A percentile compares a stretch with the other conserved stretches of the same genome.
phyloP scores from a whole-genome alignment of 1,140 invertebrate species.

The Arion vulgaris region DNA sequence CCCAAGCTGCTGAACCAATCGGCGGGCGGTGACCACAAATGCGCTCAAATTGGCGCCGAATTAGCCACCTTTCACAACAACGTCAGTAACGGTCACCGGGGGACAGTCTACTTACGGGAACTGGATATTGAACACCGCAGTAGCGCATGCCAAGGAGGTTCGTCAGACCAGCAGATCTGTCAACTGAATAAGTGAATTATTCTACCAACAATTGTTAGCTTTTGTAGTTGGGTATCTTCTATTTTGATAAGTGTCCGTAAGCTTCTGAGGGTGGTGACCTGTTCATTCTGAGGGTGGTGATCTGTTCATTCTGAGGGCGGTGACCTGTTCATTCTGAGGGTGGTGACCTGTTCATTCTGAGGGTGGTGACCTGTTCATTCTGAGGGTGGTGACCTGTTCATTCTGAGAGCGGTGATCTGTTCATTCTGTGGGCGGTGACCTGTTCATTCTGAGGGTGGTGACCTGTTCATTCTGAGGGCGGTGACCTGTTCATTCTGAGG shows the following conservation, averaged over 20 bases:
- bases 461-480: too few relatives aligned
- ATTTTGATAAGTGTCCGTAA: not conserved
- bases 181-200: slow-evolving; percentile 34
- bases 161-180: slow-evolving; percentile 23
- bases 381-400: too few relatives aligned
- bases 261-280: not conserved
- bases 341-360: too few relatives aligned
- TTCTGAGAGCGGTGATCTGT: too few relatives aligned
- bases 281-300: too few relatives aligned
- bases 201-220: not conserved
- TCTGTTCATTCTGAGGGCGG: too few relatives aligned
- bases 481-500: too few relatives aligned
- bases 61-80: slow-evolving; percentile 33
- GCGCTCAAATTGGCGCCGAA: slow-evolving; percentile 34
- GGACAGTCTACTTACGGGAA: slow-evolving; percentile 6
- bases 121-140: not conserved
- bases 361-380: too few relatives aligned
- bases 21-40: slow-evolving; percentile 14
- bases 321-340: too few relatives aligned
- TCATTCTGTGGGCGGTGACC: too few relatives aligned
- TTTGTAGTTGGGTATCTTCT: too few relatives aligned
- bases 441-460: too few relatives aligned
- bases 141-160: not conserved
- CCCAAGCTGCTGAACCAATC: slow-evolving; percentile 24
- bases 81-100: not conserved